Percentiles rank a stretch among this genome's conserved stretches.
Conservation (phyloP, 2,113 vertebrate genomes). For the Aptenodytes patagonicus region DNA sequence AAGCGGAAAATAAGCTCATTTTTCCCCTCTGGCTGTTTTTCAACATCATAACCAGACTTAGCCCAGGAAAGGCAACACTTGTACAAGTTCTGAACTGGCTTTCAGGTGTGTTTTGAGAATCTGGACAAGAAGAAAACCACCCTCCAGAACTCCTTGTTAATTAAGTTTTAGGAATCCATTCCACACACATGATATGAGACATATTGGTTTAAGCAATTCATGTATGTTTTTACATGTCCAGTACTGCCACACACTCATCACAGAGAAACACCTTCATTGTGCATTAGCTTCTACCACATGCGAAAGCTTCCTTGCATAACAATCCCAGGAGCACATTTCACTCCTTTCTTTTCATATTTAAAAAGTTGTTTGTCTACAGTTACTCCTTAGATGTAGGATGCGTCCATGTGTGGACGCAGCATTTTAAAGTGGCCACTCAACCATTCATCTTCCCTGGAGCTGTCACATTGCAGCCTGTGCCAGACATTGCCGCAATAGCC, state of each 20-base stretch:
- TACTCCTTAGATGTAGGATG: neutral
- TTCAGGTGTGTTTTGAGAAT: neutral
- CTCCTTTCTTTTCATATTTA: neutral
- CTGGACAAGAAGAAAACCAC: neutral
- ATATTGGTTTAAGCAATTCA: neutral
- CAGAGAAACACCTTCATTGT: neutral
- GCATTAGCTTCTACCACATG: neutral
- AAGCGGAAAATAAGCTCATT: fast-evolving
- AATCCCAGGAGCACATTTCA: neutral
- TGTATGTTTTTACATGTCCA: fast-evolving
- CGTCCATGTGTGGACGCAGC: neutral
- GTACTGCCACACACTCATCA: neutral
- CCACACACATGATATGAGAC: fast-evolving
- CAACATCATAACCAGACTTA: neutral
- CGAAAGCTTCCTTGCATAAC: neutral
- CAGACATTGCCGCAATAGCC: neutral
- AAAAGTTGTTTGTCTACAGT: neutral
- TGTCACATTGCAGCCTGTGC: neutral
- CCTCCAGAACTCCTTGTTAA: neutral
- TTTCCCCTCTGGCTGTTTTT: neutral
- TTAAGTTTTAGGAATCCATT: neutral
- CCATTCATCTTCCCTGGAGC: neutral
- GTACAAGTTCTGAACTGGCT: neutral
- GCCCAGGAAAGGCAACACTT: neutral
- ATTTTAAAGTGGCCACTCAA: neutral